Percentiles rank a stretch among this genome's conserved stretches.
Conservation (phyloP, 2,797 vertebrate species). For the Myotis findleyi region DNA sequence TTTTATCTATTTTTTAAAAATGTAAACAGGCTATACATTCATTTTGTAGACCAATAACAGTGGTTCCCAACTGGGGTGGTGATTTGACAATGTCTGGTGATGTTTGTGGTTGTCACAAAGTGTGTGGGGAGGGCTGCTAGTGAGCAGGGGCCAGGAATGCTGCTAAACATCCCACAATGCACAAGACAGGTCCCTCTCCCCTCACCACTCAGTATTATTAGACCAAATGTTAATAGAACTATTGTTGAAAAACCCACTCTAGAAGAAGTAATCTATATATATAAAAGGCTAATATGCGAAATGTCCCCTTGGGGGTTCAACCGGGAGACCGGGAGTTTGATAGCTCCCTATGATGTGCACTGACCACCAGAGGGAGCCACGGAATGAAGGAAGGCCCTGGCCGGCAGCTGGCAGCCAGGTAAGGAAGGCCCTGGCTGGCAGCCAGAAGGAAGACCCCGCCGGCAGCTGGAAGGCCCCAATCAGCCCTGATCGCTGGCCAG, state of each 20-base stretch:
- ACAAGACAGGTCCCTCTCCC: not conserved
- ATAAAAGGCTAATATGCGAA: no score
- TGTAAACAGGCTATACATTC: not conserved
- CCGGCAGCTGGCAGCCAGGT: no score
- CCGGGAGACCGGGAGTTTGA: no score
- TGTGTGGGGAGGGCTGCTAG: rapidly evolving
- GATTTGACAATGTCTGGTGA: not conserved
- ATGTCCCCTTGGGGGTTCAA: no score
- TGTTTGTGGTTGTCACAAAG: not conserved
- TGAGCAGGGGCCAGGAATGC: not conserved
- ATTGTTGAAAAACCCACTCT: not conserved
- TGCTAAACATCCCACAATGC: not conserved
- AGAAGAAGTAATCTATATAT: not conserved
- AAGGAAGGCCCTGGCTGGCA: no score
- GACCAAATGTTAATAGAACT: not conserved
- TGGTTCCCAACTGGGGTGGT: not conserved
- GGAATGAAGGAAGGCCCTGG: no score
- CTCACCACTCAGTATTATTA: not conserved
- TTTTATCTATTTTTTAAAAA: not conserved
- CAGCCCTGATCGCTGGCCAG: no score
- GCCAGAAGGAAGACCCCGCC: no score
- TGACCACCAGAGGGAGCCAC: no score
- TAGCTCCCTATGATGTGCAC: no score
- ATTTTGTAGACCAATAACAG: not conserved
- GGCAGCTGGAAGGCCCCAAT: no score